These are phyloP conservation scores for Larimichthys crocea DNA, from an alignment of 2,113 vertebrate genomes.

Conservation along the genomic window DNA sequence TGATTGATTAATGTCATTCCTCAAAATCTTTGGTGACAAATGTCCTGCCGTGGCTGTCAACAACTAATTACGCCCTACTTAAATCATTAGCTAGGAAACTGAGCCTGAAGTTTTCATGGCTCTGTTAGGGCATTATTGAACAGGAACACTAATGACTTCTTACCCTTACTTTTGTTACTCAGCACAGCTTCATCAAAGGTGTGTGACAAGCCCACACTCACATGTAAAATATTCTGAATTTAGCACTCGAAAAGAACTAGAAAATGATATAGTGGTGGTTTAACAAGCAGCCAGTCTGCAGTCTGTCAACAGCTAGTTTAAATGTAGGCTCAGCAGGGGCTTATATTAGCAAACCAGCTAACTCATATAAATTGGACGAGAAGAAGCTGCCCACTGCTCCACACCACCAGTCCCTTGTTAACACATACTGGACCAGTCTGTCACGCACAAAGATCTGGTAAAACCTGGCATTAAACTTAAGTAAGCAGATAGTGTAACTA, in stretches of 20 bases:
- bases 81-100: conserved; percentile 76
- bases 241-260: neutral
- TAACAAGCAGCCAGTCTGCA: neutral
- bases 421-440: no score
- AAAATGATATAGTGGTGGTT: neutral
- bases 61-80: conserved; percentile 73
- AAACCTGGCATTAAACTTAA: no score
- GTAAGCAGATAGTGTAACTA: no score
- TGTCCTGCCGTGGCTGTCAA: conserved; percentile 73
- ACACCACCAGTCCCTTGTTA: neutral
- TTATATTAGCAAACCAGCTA: no score
- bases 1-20: conserved; percentile 60
- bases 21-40: conserved; percentile 72
- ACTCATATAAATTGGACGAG: no score
- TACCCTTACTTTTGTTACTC: neutral
- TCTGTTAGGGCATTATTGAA: no score
- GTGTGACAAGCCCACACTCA: neutral
- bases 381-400: neutral
- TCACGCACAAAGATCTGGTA: no score
- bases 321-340: no score
- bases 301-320: neutral
- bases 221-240: neutral
- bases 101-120: conserved; percentile 63
- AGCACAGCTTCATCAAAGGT: neutral
- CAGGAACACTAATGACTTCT: no score